Conservation (phyloP, 2,888 invertebrate species). For the Eumacrocentrus americanus region DNA sequence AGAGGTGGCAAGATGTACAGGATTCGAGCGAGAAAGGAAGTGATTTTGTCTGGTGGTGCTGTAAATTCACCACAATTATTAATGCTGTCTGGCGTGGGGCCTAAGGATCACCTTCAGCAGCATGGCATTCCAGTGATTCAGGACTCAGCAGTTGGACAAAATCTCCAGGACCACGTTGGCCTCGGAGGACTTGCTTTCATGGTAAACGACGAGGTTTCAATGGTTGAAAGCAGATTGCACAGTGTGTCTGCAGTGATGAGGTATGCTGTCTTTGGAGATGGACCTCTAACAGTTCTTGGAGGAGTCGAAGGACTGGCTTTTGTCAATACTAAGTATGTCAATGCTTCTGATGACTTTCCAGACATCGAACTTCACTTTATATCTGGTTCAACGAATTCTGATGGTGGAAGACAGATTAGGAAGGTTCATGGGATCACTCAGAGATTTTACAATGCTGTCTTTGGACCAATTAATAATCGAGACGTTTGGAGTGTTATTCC, state of each 20-base stretch:
- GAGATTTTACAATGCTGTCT: constrained; percentile 76
- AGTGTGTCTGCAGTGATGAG: constrained; percentile 80
- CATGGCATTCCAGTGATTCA: constrained; percentile 79
- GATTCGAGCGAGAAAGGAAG: constrained; percentile 81
- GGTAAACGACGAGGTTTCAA: constrained; percentile 78
- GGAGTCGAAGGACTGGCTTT: constrained; percentile 90
- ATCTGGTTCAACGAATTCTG: constrained; percentile 85
- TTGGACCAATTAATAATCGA: constrained; percentile 75
- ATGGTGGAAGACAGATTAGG: constrained; percentile 80
- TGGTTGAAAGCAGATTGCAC: constrained; percentile 80
- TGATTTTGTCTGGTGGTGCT: constrained; percentile 89
- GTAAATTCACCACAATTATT: constrained; percentile 92
- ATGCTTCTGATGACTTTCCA: constrained; percentile 80
- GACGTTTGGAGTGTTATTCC: constrained; percentile 87
- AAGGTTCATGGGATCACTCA: constrained; percentile 81
- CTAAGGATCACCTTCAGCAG: constrained; percentile 73
- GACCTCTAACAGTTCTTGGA: constrained; percentile 84
- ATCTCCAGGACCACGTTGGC: constrained; percentile 89
- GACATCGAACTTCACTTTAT: constrained; percentile 91
- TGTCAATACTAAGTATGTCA: constrained; percentile 85
- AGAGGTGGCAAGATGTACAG: constrained; percentile 75
- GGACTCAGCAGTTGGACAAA: constrained; percentile 82
- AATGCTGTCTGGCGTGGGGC: constrained; percentile 91
- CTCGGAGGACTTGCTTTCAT: constrained; percentile 84
- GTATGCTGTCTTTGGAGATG: constrained; percentile 83